Base-by-base conservation (phyloP, 2,888 invertebrate species). In the Oscheius sp. region DNA sequence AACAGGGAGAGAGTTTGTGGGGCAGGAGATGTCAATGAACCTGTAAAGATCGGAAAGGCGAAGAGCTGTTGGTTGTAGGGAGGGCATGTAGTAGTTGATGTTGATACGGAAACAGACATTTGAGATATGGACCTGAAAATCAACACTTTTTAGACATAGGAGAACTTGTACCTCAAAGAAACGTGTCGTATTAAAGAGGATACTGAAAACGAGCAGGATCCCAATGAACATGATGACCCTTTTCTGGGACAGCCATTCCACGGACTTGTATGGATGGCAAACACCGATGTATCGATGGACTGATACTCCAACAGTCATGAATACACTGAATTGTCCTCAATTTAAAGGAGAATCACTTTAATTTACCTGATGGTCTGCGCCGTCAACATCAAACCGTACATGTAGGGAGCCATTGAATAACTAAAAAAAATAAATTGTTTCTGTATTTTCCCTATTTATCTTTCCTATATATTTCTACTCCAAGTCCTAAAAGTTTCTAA, bases 281-380 rank as follows among this genome's bases (percentile, higher is more conserved):
- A 86, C 86, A 49, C 86, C 86, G 55, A 85, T 82, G 75, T 85
- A 86, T 1, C 86, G 83, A 76, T 86, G 86, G 0, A 86, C 78
- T 0, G 86, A 85, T 9, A 86, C 83, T 6, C 83, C 85, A n/a
- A 85, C 84, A 0, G 86, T 86, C 83, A 86, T 84, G 82, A 82
- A 86, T 3, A 86, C 86, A 76, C 85, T 85, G 70, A 55, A 35
- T 6, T 35, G 5, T 9, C 9, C 35, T 9, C 9, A 35, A 9
- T 6, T 35, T 35, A 35, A 9, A 35, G 9, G 9, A 35, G 35
- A 6, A 35, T 3, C 3, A 6, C 29, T 41, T 29, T 6, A 63
- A 63, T 7, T 41, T 49, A 84, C 84, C 84, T 85, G 73, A 82
- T 80, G 18, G 86, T 86, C 61, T 86, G 86, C 2, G 85, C 84